A percentile compares a stretch with the other conserved stretches of the same genome.
These are phyloP conservation scores for Sebastes diaconus DNA, from an alignment of 2,797 vertebrate genomes.

Conservation along the genomic window DNA sequence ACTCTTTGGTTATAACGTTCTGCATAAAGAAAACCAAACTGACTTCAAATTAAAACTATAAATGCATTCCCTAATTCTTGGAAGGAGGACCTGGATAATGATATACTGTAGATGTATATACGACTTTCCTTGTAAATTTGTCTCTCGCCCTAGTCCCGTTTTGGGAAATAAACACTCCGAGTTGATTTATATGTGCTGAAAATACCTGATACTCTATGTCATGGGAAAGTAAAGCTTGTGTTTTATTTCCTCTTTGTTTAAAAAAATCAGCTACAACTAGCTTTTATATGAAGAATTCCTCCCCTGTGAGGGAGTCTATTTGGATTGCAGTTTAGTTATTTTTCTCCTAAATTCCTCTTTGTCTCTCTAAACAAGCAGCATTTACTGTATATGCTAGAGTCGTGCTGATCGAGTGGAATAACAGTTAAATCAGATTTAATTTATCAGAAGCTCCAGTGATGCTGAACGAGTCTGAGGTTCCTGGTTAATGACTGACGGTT, in stretches of 20 bases:
- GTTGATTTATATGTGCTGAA: conserved; percentile 28
- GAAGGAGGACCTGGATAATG: neutral
- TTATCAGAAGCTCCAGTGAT: conserved; percentile 33
- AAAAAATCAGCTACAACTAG: conserved; percentile 20
- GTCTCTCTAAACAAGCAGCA: conserved; percentile 8
- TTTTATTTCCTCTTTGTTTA: conserved; percentile 40
- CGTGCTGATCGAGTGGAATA: neutral
- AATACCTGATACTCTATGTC: conserved; percentile 51
- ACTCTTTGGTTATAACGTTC: conserved; percentile 32
- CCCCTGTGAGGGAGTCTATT: conserved; percentile 33
- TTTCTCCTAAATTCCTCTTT: conserved; percentile 23
- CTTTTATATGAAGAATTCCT: conserved; percentile 40
- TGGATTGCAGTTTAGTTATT: conserved; percentile 21
- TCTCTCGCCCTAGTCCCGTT: neutral
- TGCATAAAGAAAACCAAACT: neutral
- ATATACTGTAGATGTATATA: neutral
- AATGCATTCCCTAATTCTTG: neutral
- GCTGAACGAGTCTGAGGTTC: conserved; percentile 29
- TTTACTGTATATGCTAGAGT: neutral
- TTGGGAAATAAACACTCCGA: conserved; percentile 10
- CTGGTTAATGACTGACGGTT: conserved; percentile 54
- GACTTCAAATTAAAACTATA: conserved; percentile 1
- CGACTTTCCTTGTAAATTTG: neutral
- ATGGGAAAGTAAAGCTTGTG: conserved; percentile 48
- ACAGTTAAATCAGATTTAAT: conserved; percentile 24